Base-by-base conservation (phyloP, 2,113 vertebrate species). In the Cyanoliseus patagonus region DNA sequence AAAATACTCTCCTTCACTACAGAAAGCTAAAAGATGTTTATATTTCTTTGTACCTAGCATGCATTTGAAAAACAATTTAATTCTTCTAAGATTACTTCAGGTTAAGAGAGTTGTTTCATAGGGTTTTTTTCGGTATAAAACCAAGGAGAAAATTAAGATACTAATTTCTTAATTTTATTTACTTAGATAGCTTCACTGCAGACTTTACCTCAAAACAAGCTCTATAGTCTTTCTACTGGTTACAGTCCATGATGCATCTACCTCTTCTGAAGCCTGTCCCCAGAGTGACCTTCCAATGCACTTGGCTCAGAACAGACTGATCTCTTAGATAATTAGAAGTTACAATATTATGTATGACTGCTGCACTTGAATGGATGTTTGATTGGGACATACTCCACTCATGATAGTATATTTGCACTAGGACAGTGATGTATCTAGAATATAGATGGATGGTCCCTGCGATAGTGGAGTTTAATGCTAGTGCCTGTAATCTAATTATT, bases 391-490 rank as follows among this genome's bases (percentile, higher is more conserved):
- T 13, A 41, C 74, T 39, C 22, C 47, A 4, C 41, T 39, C 27
- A 0, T 2, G 24, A 3, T 1, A 41, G 13, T n/a, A 7, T 44
- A 31, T 31, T 85, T 78, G 15, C 53, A 19, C 35, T 7, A 20
- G 47, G 27, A 23, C 22, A 44, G 28, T 7, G 44, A 5, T 55
- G 63, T 35, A 10, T 35, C 24, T 70, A 66, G 15, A 66, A 30
- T 47, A 28, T 0, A 16, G 52, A 10, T 8, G 55, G 47, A 46
- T 68, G 41, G 59, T 47, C 31, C 24, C 28, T 0, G 3, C 41
- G 37, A 66, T 74, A 68, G 37, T 7, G 12, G 39, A 49, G 37
- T 57, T 90, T 61, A 47, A 67, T 57, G 33, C 37, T 44, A 12
- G 11, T 4, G 12, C 19, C 31, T 52, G 46, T 64, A 52, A 47